Conservation (phyloP, 2,797 vertebrate species). For the Neopelma chrysocephalum region DNA sequence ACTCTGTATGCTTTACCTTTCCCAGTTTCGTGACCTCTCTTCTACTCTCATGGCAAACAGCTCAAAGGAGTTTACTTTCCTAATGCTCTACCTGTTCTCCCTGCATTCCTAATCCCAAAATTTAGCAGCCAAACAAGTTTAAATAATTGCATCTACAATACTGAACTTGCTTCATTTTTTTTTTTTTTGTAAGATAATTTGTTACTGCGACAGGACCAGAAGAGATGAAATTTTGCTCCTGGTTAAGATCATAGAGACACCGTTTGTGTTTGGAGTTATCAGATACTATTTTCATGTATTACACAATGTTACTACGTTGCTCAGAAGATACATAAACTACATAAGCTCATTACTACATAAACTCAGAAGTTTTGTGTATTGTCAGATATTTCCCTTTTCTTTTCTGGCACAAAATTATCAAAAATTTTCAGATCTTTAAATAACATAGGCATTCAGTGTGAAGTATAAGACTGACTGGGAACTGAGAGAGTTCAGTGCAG, state of each 20-base stretch:
- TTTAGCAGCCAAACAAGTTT: background rate
- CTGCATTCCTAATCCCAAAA: background rate
- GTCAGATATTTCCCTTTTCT: background rate
- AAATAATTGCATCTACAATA: background rate
- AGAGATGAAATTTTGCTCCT: background rate
- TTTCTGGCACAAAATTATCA: background rate
- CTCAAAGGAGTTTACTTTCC: background rate
- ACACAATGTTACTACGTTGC: background rate
- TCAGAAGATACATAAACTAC: no score
- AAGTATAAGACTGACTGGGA: background rate
- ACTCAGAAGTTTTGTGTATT: background rate
- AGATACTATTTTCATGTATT: background rate
- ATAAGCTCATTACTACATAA: background rate
- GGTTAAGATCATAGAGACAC: background rate
- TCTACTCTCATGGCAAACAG: background rate
- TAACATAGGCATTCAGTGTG: background rate
- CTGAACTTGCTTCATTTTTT: background rate
- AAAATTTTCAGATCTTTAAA: background rate
- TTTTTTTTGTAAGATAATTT: background rate
- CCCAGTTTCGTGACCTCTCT: background rate
- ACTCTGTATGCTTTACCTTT: background rate
- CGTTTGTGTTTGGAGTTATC: background rate
- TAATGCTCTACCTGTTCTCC: background rate
- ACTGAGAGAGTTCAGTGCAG: background rate
- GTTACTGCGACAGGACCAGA: background rate